A percentile compares a stretch with the other conserved stretches of the same genome.
Evolutionary conservation across 1,140 invertebrate genomes (phyloP).

Genomic region (Tetraneura akinire): DNA sequence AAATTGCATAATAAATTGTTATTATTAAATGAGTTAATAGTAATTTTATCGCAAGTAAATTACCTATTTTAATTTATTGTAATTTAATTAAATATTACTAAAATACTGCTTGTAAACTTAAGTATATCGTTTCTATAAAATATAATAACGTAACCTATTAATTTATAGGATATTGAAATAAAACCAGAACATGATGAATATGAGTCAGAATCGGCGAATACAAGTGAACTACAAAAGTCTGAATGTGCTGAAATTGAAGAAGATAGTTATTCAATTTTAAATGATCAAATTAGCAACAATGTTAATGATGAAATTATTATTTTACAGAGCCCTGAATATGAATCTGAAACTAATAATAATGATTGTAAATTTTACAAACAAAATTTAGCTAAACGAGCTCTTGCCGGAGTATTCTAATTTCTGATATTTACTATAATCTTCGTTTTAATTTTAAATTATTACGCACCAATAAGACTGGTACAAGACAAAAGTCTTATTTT

Average conservation of each 20-base stretch:
- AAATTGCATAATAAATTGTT: too few species aligned
- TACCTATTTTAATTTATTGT: too few species aligned
- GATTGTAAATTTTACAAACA: constrained; percentile 45
- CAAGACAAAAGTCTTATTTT: constrained; percentile 25
- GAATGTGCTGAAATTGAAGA: neutral
- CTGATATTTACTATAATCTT: neutral
- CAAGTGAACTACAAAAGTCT: neutral
- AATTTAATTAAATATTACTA: too few species aligned
- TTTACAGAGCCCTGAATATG: neutral
- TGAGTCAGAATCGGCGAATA: neutral
- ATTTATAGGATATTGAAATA: constrained; percentile 4
- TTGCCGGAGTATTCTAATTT: constrained; percentile 50
- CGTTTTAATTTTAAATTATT: neutral
- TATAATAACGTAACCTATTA: neutral
- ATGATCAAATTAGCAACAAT: neutral
- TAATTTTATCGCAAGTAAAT: too few species aligned
- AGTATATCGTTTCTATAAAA: too few species aligned
- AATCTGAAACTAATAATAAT: constrained; percentile 31
- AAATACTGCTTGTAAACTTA: too few species aligned
- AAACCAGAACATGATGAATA: neutral
- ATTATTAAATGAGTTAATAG: too few species aligned
- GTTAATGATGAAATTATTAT: constrained; percentile 1
- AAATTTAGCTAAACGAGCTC: constrained; percentile 49
- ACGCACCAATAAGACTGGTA: constrained; percentile 47
- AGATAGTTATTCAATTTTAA: neutral